phyloP scores from a whole-genome alignment of 2,113 vertebrate genomes.

The Polyodon spathula region DNA sequence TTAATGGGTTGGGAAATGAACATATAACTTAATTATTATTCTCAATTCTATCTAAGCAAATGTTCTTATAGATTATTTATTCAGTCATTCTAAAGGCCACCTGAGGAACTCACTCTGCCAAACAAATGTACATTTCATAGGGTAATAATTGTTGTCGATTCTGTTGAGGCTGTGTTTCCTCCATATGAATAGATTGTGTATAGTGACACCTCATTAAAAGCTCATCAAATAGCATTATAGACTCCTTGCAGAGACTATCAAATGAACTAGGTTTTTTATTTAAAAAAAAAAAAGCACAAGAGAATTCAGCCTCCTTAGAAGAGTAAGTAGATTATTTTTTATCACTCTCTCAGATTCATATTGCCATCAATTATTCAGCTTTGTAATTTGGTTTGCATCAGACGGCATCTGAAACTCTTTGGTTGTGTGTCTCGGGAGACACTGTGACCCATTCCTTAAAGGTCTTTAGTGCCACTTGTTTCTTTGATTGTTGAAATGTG shows the following conservation, averaged over 20 bases:
- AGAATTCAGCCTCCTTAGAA: too few species aligned
- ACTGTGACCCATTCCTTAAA: too few species aligned
- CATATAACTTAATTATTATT: constrained; percentile 32
- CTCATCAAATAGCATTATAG: constrained; percentile 20
- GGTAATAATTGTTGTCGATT: constrained; percentile 30
- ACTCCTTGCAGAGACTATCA: constrained; percentile 4
- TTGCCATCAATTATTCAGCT: too few species aligned
- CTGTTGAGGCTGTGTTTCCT: constrained; percentile 20
- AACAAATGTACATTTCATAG: constrained; percentile 21
- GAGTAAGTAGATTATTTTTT: too few species aligned
- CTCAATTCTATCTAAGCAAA: background rate
- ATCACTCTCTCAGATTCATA: too few species aligned
- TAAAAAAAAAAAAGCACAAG: too few species aligned
- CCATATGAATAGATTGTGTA: constrained; percentile 28
- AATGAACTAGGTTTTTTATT: background rate
- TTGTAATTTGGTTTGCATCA: too few species aligned
- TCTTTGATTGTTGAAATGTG: too few species aligned
- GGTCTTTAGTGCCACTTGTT: too few species aligned
- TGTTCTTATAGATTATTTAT: constrained; percentile 17
- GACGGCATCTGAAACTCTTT: too few species aligned
- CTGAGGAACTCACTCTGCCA: constrained; percentile 14
- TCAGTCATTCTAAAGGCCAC: background rate
- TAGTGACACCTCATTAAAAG: constrained; percentile 38
- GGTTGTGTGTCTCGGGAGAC: too few species aligned
- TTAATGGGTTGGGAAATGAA: constrained; percentile 20